These are phyloP conservation scores for Peromyscus polionotus DNA, from an alignment of 2,113 vertebrate genomes.

Conservation along the genomic window DNA sequence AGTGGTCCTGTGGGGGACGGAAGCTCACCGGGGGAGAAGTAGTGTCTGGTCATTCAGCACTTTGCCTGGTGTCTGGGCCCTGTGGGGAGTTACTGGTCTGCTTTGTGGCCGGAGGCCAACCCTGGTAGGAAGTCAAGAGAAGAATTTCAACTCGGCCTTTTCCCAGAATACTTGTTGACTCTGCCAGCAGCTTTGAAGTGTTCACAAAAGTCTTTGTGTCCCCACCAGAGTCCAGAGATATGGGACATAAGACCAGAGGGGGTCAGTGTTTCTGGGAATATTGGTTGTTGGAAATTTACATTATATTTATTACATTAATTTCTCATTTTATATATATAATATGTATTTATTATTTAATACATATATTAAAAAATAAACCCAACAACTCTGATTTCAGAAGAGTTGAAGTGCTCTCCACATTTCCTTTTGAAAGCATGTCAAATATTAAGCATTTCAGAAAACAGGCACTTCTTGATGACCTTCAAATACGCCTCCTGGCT, in stretches of 20 bases:
- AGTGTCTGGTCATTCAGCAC: neutral
- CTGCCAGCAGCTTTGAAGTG: conserved; percentile 34
- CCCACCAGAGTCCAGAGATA: conserved; percentile 49
- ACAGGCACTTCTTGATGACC: conserved; percentile 10
- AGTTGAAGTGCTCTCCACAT: neutral
- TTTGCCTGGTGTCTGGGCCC: neutral
- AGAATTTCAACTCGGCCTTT: conserved; percentile 62
- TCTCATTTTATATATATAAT: neutral
- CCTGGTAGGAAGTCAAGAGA: conserved; percentile 8
- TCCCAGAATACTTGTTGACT: conserved; percentile 67
- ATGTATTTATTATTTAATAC: too few species aligned
- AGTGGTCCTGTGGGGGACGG: neutral
- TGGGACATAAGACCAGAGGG: neutral
- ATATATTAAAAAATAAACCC: neutral
- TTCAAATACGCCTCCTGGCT: neutral
- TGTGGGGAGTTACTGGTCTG: conserved; percentile 24
- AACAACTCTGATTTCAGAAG: neutral
- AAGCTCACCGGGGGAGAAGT: neutral
- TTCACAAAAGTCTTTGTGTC: neutral
- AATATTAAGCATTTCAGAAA: conserved; percentile 45
- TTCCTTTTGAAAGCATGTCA: neutral
- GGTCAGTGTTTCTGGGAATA: conserved; percentile 65
- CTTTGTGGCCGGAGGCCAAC: neutral
- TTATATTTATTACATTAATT: too few species aligned
- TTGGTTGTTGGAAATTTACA: conserved; percentile 40